Percentiles rank a stretch among this genome's conserved stretches.
Conservation (phyloP, 2,888 invertebrate genomes). For the Catocala sponsa region DNA sequence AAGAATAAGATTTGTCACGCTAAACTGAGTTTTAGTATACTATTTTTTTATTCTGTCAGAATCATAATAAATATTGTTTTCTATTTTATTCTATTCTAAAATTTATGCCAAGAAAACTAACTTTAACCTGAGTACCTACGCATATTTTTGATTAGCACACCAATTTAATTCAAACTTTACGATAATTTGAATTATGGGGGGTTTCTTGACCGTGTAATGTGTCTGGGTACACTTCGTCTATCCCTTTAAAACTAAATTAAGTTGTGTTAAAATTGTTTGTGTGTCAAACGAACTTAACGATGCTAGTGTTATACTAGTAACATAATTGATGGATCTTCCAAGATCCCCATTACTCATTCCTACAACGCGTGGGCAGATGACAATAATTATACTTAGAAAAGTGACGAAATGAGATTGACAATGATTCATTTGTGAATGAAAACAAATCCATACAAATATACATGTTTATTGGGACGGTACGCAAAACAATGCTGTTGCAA, state of each 20-base stretch:
- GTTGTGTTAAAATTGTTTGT: constrained; percentile 35
- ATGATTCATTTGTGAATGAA: constrained; percentile 71
- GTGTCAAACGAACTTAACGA: constrained; percentile 33
- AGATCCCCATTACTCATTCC: constrained; percentile 62
- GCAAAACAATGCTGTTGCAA: constrained; percentile 50
- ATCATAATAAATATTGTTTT: too few species aligned
- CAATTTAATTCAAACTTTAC: too few species aligned
- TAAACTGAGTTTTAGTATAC: too few species aligned
- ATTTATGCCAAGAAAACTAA: too few species aligned
- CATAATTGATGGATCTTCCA: constrained; percentile 52
- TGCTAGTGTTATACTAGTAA: constrained; percentile 26
- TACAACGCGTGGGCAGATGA: constrained; percentile 66
- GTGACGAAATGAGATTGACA: constrained; percentile 65
- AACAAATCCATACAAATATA: constrained; percentile 53
- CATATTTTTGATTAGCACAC: too few species aligned
- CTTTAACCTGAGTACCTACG: too few species aligned
- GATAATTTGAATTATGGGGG: too few species aligned
- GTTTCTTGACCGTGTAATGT: not conserved
- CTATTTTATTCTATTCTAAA: too few species aligned
- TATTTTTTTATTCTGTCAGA: too few species aligned
- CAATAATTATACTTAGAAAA: constrained; percentile 69
- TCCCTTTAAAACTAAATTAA: constrained; percentile 24
- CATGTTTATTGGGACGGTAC: constrained; percentile 34
- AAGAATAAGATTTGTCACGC: too few species aligned
- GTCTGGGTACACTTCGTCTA: not conserved